phyloP scores from a whole-genome alignment of 2,797 vertebrate species.

The Hephaestus fuliginosus region DNA sequence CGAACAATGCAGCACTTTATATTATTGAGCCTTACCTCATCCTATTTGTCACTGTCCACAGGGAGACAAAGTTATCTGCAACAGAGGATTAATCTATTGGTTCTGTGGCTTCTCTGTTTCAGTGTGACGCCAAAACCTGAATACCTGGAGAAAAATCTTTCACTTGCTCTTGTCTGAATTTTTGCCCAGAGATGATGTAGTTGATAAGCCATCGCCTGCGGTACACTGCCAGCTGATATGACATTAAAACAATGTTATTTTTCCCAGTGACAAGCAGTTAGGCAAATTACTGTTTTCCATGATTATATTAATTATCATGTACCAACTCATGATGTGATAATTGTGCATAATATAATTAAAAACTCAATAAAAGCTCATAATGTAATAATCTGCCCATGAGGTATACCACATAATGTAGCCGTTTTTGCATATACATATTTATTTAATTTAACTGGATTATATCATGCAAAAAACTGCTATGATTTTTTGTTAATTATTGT shows the following conservation, averaged over 20 bases:
- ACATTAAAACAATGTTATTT: conserved; percentile 9
- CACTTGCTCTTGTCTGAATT: conserved; percentile 20
- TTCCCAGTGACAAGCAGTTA: conserved; percentile 17
- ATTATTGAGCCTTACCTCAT: conserved; percentile 52
- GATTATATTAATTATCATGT: conserved; percentile 34
- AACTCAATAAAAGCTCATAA: conserved; percentile 10
- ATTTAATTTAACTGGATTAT: neutral
- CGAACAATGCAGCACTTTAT: conserved; percentile 48
- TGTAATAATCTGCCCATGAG: conserved; percentile 14
- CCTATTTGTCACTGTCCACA: conserved; percentile 58
- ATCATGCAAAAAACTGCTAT: neutral
- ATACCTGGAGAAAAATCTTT: conserved; percentile 33
- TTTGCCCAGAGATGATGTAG: conserved; percentile 20
- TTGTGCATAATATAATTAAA: conserved; percentile 20
- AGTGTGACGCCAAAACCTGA: conserved; percentile 26
- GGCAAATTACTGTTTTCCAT: conserved; percentile 34
- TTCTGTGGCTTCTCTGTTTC: conserved; percentile 43
- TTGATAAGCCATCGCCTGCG: conserved; percentile 5
- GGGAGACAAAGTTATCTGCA: conserved; percentile 54
- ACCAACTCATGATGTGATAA: conserved; percentile 26
- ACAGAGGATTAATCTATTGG: conserved; percentile 33
- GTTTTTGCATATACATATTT: neutral
- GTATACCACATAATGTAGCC: neutral
- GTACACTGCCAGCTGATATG: conserved; percentile 1
- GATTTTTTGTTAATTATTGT: neutral